Evolutionary conservation across 1,140 invertebrate genomes (phyloP).

Genomic region (Vanessa atalanta): DNA sequence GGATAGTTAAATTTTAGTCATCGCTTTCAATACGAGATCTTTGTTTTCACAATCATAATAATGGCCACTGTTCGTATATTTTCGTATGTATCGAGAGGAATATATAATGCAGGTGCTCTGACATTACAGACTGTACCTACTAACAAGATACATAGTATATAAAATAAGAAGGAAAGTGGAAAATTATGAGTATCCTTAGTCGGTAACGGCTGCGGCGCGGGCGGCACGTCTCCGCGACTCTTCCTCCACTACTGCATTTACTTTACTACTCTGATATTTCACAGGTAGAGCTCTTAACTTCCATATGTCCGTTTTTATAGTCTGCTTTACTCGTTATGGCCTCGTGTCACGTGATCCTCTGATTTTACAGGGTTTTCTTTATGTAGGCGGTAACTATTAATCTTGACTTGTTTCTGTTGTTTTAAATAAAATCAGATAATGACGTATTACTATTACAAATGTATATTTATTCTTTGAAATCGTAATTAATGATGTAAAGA

Average conservation of each 20-base stretch:
- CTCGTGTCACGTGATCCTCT: slow-evolving; percentile 71
- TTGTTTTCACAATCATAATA: too few species aligned
- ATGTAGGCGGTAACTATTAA: background rate
- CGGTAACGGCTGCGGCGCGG: slow-evolving; percentile 33
- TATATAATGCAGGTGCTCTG: background rate
- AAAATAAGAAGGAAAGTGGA: slow-evolving; percentile 15
- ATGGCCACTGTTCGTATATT: too few species aligned
- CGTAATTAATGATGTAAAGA: too few species aligned
- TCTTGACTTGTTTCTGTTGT: background rate
- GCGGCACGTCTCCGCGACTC: slow-evolving; percentile 62
- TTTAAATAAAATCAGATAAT: background rate
- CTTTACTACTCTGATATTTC: slow-evolving; percentile 79
- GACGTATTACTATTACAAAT: background rate
- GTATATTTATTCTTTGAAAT: background rate
- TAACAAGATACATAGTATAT: background rate
- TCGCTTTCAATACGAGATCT: background rate
- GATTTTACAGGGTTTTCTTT: slow-evolving; percentile 49
- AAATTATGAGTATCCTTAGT: slow-evolving; percentile 33
- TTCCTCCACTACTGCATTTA: slow-evolving; percentile 69
- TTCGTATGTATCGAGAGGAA: too few species aligned
- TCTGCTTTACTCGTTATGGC: slow-evolving; percentile 70
- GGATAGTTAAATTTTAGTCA: slow-evolving; percentile 16
- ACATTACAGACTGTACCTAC: background rate
- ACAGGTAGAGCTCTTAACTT: slow-evolving; percentile 78
- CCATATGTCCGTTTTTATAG: slow-evolving; percentile 77